A percentile compares a stretch with the other conserved stretches of the same genome.
Conservation (phyloP, 2,797 vertebrate genomes). For the Spinus pinus region DNA sequence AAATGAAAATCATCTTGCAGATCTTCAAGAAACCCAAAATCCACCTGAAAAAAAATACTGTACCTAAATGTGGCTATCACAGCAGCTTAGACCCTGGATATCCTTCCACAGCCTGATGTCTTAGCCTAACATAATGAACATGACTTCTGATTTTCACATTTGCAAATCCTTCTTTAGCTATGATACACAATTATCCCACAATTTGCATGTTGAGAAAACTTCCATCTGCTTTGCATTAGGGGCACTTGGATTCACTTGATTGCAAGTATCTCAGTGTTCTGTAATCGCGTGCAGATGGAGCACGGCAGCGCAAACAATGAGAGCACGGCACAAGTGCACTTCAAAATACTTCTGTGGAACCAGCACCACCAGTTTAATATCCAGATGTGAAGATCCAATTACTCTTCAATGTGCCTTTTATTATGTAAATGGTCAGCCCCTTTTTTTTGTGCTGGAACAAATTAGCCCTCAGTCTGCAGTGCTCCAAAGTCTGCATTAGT, state of each 20-base stretch:
- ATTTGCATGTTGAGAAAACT: constrained; percentile 52
- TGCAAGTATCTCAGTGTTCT: constrained; percentile 57
- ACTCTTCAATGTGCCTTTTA: constrained; percentile 31
- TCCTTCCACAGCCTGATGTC: not conserved
- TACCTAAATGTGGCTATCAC: not conserved
- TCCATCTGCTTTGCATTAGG: constrained; percentile 73
- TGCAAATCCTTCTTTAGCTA: constrained; percentile 56
- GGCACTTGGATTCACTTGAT: constrained; percentile 66
- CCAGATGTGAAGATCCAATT: constrained; percentile 54
- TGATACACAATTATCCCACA: constrained; percentile 26
- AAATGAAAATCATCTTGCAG: not conserved
- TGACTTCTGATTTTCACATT: constrained; percentile 15
- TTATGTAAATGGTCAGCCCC: constrained; percentile 29
- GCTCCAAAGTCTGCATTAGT: not conserved
- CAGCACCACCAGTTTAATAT: constrained; percentile 5
- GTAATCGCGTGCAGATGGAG: constrained; percentile 73
- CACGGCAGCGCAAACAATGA: not conserved
- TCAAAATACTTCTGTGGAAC: not conserved
- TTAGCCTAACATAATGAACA: not conserved
- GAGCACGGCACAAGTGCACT: not conserved
- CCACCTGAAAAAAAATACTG: not conserved
- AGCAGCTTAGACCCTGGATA: not conserved
- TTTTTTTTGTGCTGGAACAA: constrained; percentile 7
- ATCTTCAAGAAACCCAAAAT: not conserved
- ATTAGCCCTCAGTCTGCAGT: constrained; percentile 1